These are phyloP conservation scores for Anseranas semipalmata DNA, from an alignment of 2,113 vertebrate species.

Conservation along the genomic window DNA sequence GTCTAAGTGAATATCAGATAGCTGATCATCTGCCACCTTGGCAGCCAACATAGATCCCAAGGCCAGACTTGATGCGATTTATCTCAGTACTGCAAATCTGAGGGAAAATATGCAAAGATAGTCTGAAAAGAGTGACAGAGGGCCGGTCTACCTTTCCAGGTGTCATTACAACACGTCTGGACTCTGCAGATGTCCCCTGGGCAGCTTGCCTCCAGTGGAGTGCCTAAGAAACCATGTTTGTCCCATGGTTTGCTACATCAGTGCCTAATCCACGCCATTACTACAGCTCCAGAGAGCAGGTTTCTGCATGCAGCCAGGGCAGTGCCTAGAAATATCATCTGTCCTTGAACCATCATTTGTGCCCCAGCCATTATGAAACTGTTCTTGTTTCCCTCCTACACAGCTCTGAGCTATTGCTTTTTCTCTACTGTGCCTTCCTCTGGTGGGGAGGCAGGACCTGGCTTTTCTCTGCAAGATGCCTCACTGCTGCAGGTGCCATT, in stretches of 20 bases:
- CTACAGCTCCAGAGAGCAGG: not conserved
- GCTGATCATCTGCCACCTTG: not conserved
- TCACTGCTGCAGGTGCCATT: conserved; percentile 29
- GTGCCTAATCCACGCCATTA: not conserved
- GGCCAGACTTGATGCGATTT: not conserved
- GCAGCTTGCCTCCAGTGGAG: not conserved
- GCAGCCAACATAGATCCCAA: not conserved
- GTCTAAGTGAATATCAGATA: not conserved
- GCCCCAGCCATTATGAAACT: not conserved
- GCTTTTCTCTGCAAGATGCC: not conserved
- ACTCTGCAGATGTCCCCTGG: not conserved
- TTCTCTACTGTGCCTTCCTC: not conserved
- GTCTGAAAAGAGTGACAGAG: not conserved
- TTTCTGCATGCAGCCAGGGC: not conserved
- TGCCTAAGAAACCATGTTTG: not conserved
- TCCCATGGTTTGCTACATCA: accelerated
- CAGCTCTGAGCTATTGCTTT: not conserved
- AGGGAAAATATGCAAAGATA: not conserved
- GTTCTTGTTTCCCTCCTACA: not conserved
- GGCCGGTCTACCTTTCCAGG: not conserved
- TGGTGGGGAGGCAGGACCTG: not conserved
- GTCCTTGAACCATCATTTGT: not conserved
- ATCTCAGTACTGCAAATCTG: not conserved
- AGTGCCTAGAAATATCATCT: not conserved
- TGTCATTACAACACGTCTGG: not conserved